Evolutionary conservation across 2,797 vertebrate genomes (phyloP).

Genomic region (Gallinago nigripennis): DNA sequence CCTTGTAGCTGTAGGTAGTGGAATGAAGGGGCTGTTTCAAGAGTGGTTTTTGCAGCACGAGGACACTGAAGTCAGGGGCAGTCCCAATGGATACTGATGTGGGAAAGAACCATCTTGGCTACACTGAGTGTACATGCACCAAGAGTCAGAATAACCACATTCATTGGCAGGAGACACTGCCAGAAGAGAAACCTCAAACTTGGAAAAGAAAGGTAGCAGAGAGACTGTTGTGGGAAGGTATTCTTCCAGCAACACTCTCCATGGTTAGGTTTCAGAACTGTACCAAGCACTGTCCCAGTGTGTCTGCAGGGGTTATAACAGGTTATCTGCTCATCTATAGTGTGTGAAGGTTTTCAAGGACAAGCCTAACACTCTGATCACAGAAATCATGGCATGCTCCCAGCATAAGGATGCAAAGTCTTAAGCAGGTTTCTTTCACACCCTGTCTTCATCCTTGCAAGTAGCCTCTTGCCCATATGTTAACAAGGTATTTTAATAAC

Average conservation of each 20-base stretch:
- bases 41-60: not conserved
- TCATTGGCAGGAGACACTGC: not conserved
- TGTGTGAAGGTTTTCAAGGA: not conserved
- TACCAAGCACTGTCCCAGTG: not conserved
- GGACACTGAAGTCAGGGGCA: not conserved
- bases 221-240: not conserved
- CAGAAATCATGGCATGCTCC: not conserved
- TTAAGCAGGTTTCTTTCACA: not conserved
- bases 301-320: not conserved
- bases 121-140: accelerated
- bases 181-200: not conserved
- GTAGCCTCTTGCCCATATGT: not conserved
- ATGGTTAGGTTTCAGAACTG: not conserved
- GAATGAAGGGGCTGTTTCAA: not conserved
- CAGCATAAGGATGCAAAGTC: not conserved
- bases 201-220: not conserved
- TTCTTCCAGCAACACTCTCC: not conserved
- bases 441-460: not conserved
- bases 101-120: not conserved
- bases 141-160: not conserved
- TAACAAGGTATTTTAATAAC: slow-evolving; percentile 23
- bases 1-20: not conserved
- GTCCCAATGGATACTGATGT: not conserved
- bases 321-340: not conserved
- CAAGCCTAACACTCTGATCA: not conserved